These are phyloP conservation scores for Odontamblyopus lacepedii DNA, from an alignment of 2,797 vertebrate species.

Conservation along the genomic window DNA sequence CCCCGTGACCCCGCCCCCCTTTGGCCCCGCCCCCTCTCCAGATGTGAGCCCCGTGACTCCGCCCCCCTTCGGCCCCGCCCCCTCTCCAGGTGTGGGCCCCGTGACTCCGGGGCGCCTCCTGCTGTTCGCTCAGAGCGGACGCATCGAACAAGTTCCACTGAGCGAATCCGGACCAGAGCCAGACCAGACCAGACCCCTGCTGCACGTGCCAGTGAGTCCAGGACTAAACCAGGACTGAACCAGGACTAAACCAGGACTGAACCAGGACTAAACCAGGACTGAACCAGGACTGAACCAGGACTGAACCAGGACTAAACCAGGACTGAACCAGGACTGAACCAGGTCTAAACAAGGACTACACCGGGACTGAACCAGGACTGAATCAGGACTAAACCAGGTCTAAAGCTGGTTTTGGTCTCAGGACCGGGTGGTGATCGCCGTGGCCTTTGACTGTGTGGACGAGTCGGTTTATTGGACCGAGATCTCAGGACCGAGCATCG, in stretches of 20 bases:
- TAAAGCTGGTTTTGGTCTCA: conserved; percentile 38
- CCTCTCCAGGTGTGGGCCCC: conserved; percentile 81
- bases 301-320: neutral
- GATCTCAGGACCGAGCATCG: conserved; percentile 87
- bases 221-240: neutral
- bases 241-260: neutral
- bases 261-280: too few species aligned
- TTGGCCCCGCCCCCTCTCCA: conserved; percentile 81
- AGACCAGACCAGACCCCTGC: conserved; percentile 74
- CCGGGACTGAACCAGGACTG: neutral
- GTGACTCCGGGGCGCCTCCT: conserved; percentile 83
- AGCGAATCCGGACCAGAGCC: conserved; percentile 76
- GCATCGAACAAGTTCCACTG: conserved; percentile 86
- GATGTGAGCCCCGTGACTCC: conserved; percentile 80
- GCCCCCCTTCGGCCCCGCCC: conserved; percentile 78
- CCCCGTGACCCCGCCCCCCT: conserved; percentile 70
- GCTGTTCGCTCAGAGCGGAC: conserved; percentile 91
- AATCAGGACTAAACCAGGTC: neutral
- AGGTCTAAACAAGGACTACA: neutral
- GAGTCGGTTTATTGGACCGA: conserved; percentile 93
- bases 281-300: neutral
- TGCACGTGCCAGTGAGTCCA: conserved; percentile 74
- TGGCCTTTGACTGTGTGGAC: conserved; percentile 90
- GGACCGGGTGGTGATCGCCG: conserved; percentile 89
- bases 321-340: neutral